Conservation (phyloP, 2,888 invertebrate species). For the Crepidodera aurea region DNA sequence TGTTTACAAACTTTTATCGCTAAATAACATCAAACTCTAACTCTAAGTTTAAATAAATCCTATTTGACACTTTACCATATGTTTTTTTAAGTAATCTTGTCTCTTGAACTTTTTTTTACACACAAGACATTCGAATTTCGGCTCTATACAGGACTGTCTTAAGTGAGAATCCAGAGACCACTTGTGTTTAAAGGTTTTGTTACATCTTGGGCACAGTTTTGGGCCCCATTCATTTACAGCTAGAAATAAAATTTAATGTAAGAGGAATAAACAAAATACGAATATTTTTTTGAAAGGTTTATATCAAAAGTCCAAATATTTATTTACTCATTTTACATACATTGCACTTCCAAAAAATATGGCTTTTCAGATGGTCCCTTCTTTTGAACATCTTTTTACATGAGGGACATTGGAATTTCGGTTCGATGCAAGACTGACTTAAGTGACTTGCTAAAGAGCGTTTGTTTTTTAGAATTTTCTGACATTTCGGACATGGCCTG, state of each 20-base stretch:
- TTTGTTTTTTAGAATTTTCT: conserved; percentile 59
- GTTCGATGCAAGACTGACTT: conserved; percentile 31
- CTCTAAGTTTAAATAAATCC: too few relatives aligned
- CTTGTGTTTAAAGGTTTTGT: conserved; percentile 60
- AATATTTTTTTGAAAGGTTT: too few relatives aligned
- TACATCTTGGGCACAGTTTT: conserved; percentile 37
- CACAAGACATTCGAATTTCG: conserved; percentile 34
- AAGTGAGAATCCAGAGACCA: conserved; percentile 65
- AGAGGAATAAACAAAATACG: too few relatives aligned
- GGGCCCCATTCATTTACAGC: too few relatives aligned
- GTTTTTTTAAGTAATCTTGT: conserved; percentile 19
- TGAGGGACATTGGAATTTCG: conserved; percentile 30
- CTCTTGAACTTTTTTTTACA: conserved; percentile 37
- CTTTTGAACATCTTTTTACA: conserved; percentile 36
- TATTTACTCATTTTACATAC: too few relatives aligned
- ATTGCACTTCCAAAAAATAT: too few relatives aligned
- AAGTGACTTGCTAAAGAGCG: conserved; percentile 65
- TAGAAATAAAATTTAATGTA: too few relatives aligned
- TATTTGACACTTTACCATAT: too few relatives aligned
- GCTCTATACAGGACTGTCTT: conserved; percentile 33
- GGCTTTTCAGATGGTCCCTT: conserved; percentile 12
- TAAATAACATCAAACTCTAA: too few relatives aligned
- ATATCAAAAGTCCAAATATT: too few relatives aligned
- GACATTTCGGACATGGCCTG: conserved; percentile 37
- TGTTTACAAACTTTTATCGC: too few relatives aligned